These are phyloP conservation scores for Bombyx mori DNA, from an alignment of 1,140 invertebrate genomes.

Conservation along the genomic window ASM3026992v2 NC_085111.1:15201001-15201500, in stretches of 20 bases:
- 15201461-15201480: no score
- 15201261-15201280: slow-evolving; percentile 33
- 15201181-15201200: slow-evolving; percentile 48
- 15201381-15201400: no score
- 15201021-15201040: slow-evolving; percentile 13
- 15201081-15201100: slow-evolving; percentile 27
- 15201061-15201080: slow-evolving; percentile 24
- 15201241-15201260: slow-evolving; percentile 35
- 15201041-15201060: slow-evolving; percentile 15
- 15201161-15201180: slow-evolving; percentile 56
- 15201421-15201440: no score
- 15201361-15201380: no score
- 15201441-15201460: no score
- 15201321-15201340: no score
- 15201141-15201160: slow-evolving; percentile 37
- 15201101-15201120: slow-evolving; percentile 21
- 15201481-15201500: no score
- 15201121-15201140: slow-evolving; percentile 13
- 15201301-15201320: no score
- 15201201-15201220: slow-evolving; percentile 25
- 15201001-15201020: slow-evolving; percentile 10
- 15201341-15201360: no score
- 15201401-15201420: no score
- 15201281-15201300: slow-evolving; percentile 7
- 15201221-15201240: slow-evolving; percentile 11